Evolutionary conservation across 2,888 invertebrate species (phyloP), one percentile per base, ranked within the genome.

Genomic region (Holacanthella duospinosa): DNA sequence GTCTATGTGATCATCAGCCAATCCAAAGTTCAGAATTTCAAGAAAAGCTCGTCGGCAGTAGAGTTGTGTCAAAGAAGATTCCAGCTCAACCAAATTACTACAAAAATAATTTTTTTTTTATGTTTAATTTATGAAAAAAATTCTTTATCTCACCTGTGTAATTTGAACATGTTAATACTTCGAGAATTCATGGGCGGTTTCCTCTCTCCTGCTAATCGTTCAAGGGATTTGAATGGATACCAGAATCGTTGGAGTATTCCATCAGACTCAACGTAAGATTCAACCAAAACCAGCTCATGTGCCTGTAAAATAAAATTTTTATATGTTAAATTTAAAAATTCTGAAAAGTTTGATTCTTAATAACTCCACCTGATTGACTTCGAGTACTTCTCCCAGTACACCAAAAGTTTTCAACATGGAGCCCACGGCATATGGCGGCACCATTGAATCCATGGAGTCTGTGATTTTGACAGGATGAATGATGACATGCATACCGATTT

Each of bases 351-450:
- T n/a, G 29, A 56, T 56, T 56, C n/a, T 73, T 69, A n/a, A n/a
- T n/a, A n/a, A n/a, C n/a, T n/a, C n/a, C n/a, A 75, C 76, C 63
- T 73, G 73, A 67, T 78, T 77, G 27, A 77, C 69, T 68, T 77
- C 77, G n/a, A 78, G 68, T 0, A 78, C 77, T 27, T 76, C 76
- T 26, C 77, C 78, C n/a, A 75, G 74, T 26, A 77, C 69, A 24
- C 77, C 76, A 70, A 78, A 77, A 1, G 77, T 77, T 63, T 75
- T 76, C 61, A 77, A 66, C 77, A 77, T 77, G 25, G 74, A 74
- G 2, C 76, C 63, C 9, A 77, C 76, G 16, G 77, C 76, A 74
- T 75, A 77, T 67, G 75, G 75, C 2, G 77, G 77, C n/a, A 76
- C 69, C 71, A 19, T 74, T 73, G 29, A 63, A 60, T 2, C 74